Evolutionary conservation across 2,113 vertebrate genomes (phyloP), one percentile per base, ranked within the genome.

Genomic region (Crypturellus undulatus): DNA sequence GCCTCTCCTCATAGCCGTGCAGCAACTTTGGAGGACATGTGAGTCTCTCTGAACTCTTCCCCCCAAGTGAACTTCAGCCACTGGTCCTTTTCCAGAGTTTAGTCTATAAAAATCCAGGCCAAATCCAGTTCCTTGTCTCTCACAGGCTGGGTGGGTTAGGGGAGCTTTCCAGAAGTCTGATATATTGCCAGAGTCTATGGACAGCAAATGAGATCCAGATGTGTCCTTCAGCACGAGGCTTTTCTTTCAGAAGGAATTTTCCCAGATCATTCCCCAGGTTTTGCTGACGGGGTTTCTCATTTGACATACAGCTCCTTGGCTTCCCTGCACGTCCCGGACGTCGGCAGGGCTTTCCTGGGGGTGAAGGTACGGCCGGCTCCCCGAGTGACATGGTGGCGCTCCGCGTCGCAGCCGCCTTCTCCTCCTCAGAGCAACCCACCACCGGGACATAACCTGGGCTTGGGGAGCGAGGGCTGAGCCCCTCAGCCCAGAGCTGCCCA

Each of bases 181-280:
- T 68, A 26, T 34, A 36, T 68, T 2, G 15, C 56, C 72, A 58
- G 75, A 79, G 75, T 36, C 0, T 0, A 60, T 0, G 0, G 73
- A 72, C 32, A 92, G 20, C 40, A 95, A 93, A 89, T 85, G 52
- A 25, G 49, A 95, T 89, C 92, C 92, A 92, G 90, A 93, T 93
- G 86, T 64, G 77, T 59, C 51, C 56, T 88, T 24, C 49, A 88
- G 68, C 16, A 52, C 0, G 5, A 70, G 54, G 45, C 43, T 80
- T 90, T 85, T 63, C 36, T 77, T 88, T 71, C 2, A 0, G 59
- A 67, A 95, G 32, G 54, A 80, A 62, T 91, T 93, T 88, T 60
- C 76, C 56, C 30, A 65, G 32, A 52, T 79, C 65, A 54, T 88
- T 78, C 40, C 45, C 18, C 45, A 62, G 12, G 69, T 82, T 93